Evolutionary conservation across 1,140 invertebrate species (phyloP).

Genomic region (Zaprionus davidi): DNA sequence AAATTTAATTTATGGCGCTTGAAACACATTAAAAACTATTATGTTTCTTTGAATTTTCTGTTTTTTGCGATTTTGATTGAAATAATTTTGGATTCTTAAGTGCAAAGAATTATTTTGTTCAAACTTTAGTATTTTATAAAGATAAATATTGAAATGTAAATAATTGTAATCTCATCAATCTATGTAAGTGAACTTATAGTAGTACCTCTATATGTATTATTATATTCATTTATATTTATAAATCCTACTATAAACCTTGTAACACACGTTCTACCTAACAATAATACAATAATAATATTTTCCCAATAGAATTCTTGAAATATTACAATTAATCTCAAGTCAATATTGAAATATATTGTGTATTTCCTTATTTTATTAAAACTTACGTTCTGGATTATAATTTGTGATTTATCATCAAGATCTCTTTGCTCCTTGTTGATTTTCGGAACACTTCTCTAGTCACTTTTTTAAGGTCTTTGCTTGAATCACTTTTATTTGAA

Average conservation of each 20-base stretch:
- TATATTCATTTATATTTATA: too few relatives aligned
- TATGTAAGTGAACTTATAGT: too few relatives aligned
- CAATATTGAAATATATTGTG: background rate
- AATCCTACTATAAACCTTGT: too few relatives aligned
- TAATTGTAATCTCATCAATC: too few relatives aligned
- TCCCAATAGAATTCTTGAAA: background rate
- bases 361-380: background rate
- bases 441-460: background rate
- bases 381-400: background rate
- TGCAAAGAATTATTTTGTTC: background rate
- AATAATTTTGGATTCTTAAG: background rate
- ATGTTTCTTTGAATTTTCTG: background rate
- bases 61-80: background rate
- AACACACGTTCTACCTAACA: background rate
- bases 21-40: background rate
- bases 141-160: too few relatives aligned
- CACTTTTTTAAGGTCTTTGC: slow-evolving; percentile 16
- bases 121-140: too few relatives aligned
- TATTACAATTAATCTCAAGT: background rate
- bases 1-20: background rate
- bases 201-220: too few relatives aligned
- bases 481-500: background rate
- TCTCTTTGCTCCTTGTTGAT: background rate
- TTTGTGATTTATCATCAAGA: background rate
- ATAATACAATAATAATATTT: too few relatives aligned